phyloP scores from a whole-genome alignment of 30 jellyfish, hydroid and myxozoan genomes.

The Hydractinia symbiolongicarpus region DNA sequence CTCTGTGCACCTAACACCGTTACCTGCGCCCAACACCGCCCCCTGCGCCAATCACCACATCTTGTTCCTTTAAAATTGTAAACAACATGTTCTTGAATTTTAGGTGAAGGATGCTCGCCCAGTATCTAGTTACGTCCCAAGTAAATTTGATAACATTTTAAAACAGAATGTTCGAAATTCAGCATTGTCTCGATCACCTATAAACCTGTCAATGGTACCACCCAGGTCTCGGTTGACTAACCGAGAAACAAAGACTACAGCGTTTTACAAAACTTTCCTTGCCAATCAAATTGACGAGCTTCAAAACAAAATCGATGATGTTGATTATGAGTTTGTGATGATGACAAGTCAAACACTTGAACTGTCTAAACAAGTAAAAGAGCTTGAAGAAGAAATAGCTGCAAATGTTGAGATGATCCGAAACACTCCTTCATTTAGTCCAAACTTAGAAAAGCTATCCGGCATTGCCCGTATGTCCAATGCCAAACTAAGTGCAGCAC shows the following conservation, averaged over 20 bases:
- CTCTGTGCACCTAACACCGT: no score
- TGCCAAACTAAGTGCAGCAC: slow-evolving; percentile 61
- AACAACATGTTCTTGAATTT: no score
- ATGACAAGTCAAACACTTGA: slow-evolving; percentile 67
- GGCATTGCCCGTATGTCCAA: slow-evolving; percentile 39
- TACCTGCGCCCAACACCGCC: no score
- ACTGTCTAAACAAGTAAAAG: slow-evolving; percentile 50
- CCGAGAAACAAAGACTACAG: slow-evolving; percentile 45
- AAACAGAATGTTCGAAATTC: slow-evolving; percentile 66
- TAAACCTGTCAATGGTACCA: slow-evolving; percentile 30
- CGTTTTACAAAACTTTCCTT: slow-evolving; percentile 56
- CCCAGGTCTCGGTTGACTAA: slow-evolving; percentile 18
- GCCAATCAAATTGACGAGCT: slow-evolving; percentile 78
- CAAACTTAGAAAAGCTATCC: slow-evolving; percentile 34
- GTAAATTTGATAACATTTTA: slow-evolving; percentile 42
- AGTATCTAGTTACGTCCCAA: slow-evolving; percentile 50
- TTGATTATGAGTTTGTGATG: slow-evolving; percentile 61
- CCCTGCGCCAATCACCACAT: no score
- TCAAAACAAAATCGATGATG: slow-evolving; percentile 68
- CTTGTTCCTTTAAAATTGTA: no score
- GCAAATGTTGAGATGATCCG: slow-evolving; percentile 67
- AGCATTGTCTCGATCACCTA: slow-evolving; percentile 81
- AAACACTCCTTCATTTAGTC: slow-evolving; percentile 32
- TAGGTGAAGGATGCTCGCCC: slow-evolving; percentile 1
- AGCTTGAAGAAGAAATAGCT: slow-evolving; percentile 67